Evolutionary conservation across 2,113 vertebrate genomes (phyloP), one percentile per base, ranked within the genome.

Genomic region (Callaeas wilsoni): DNA sequence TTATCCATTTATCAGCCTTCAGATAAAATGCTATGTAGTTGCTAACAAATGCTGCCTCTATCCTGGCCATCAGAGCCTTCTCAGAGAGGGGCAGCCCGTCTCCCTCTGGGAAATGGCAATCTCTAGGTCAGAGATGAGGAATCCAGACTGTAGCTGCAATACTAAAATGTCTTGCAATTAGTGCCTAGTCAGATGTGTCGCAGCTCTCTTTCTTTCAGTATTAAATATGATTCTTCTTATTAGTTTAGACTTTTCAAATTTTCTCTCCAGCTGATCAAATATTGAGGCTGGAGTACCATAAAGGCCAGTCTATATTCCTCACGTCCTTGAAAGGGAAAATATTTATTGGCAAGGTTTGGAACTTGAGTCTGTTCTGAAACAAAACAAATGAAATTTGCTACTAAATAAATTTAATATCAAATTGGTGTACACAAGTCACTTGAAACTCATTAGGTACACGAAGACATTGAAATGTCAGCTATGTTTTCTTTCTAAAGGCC

Each of bases 391-490:
- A 94, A 94, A 94, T 87, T 47, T 1, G 6, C 87, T 79, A 55
- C 62, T 79, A 89, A 96, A 92, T 94, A 93, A 80, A 96, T 87
- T 82, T 89, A 95, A 90, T 96, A 96, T 94, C 60, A 82, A 86
- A 73, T 74, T 65, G 79, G 91, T 68, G 42, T 62, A 90, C 73
- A 57, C 65, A 65, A 87, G 84, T 67, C 73, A 89, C 73, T 95
- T 84, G 86, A 92, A 90, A 95, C 29, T 95, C 71, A 91, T 95
- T 95, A 93, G 83, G 65, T 57, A 82, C 26, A 89, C 39, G 21
- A 94, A 56, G 73, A 56, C 88, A 91, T 65, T 87, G 73, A 96
- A 96, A 97, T 95, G 92, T 93, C 96, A 95, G 62, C 80, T 92
- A 6, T 89, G 50, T 94, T 96, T 95, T 94, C 80, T 76, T 93